A percentile compares a stretch with the other conserved stretches of the same genome.
phyloP scores from a whole-genome alignment of 2,113 vertebrate genomes.

The Bagarius yarrelli region DNA sequence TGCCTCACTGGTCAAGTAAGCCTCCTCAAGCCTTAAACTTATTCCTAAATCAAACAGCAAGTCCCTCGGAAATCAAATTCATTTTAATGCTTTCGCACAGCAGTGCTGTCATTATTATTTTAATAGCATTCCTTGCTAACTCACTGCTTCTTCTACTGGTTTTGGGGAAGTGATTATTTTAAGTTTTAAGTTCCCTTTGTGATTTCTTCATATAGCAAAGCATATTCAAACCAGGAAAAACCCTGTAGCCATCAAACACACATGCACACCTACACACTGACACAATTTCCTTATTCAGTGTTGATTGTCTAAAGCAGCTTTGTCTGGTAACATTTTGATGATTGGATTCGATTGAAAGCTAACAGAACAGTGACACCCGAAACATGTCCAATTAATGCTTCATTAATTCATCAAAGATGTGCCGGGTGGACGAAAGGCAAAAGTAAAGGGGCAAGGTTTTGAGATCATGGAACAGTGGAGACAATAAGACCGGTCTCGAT shows the following conservation, averaged over 20 bases:
- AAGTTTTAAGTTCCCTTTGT: background rate
- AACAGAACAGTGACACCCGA: slow-evolving; percentile 58
- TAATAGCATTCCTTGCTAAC: slow-evolving; percentile 28
- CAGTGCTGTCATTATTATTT: slow-evolving; percentile 27
- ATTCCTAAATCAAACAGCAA: slow-evolving; percentile 50
- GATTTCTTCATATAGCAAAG: background rate
- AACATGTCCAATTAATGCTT: slow-evolving; percentile 61
- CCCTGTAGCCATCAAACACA: background rate
- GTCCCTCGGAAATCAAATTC: slow-evolving; percentile 54
- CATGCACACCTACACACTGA: background rate
- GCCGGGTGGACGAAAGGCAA: slow-evolving; percentile 40
- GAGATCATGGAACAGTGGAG: slow-evolving; percentile 56
- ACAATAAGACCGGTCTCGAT: slow-evolving; percentile 69
- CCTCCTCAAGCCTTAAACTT: slow-evolving; percentile 58
- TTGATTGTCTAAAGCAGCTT: background rate
- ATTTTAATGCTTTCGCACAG: slow-evolving; percentile 16
- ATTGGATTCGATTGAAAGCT: slow-evolving; percentile 66
- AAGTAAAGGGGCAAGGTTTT: slow-evolving; percentile 36
- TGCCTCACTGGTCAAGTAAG: slow-evolving; percentile 60
- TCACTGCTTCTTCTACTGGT: background rate
- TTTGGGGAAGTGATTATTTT: background rate
- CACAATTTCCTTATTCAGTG: slow-evolving; percentile 38
- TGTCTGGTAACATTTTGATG: slow-evolving; percentile 51
- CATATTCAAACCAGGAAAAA: background rate
- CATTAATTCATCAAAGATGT: slow-evolving; percentile 67